These are phyloP conservation scores for Anarsia innoxiella DNA, from an alignment of 2,888 invertebrate genomes.

Conservation along the genomic window DNA sequence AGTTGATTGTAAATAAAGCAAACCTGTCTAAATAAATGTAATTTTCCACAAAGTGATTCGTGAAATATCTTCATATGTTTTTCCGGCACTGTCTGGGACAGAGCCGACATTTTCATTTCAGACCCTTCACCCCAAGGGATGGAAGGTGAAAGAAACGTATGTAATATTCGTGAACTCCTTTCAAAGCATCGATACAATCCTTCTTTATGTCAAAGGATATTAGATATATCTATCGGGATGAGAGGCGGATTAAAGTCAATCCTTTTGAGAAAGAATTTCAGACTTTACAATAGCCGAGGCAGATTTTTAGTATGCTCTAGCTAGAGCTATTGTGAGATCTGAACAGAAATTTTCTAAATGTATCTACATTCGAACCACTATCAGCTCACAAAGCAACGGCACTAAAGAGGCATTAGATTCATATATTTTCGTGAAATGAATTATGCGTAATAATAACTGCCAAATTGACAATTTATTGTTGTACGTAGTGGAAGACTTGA, in stretches of 20 bases:
- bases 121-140: conserved; percentile 20
- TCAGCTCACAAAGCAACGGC: too few relatives aligned
- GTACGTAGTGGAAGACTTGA: too few relatives aligned
- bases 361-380: too few relatives aligned
- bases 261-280: neutral
- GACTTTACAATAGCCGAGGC: too few relatives aligned
- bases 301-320: too few relatives aligned
- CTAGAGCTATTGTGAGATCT: too few relatives aligned
- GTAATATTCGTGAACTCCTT: conserved; percentile 22
- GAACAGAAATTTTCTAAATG: too few relatives aligned
- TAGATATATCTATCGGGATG: conserved; percentile 2
- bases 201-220: conserved; percentile 17
- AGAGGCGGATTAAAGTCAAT: neutral
- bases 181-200: conserved; percentile 23
- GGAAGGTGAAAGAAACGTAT: conserved; percentile 20
- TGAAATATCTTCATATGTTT: conserved; percentile 1
- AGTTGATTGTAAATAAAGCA: too few relatives aligned
- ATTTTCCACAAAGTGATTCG: neutral
- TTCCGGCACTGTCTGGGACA: neutral
- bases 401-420: too few relatives aligned
- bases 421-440: too few relatives aligned
- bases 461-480: too few relatives aligned
- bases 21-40: neutral
- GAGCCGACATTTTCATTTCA: conserved; percentile 11
- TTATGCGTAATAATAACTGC: too few relatives aligned